Evolutionary conservation across 2,888 invertebrate species (phyloP), one percentile per base, ranked within the genome.

Genomic region (Scrobipalpa costella): DNA sequence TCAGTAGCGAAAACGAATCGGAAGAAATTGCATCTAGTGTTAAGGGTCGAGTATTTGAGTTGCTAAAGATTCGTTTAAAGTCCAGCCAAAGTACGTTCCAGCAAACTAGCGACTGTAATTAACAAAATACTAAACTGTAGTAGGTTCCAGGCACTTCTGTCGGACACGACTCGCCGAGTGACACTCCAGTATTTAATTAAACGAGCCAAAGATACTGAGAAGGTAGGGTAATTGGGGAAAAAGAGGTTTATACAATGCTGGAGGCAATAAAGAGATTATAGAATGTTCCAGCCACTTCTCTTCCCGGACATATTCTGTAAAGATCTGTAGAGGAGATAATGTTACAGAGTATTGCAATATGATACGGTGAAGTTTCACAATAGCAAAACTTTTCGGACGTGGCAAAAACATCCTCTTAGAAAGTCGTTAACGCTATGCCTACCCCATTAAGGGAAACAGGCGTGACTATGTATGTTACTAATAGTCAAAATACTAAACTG

Each of bases 181-280:
- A 83, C 90, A 90, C 89, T 90, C 74, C 84, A 89, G 86, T 85
- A 88, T 90, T 91, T 91, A 91, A 91, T 91, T 91, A 90, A 90
- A 88, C 75, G 81, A 83, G 79, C 81, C 85, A 85, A 85, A 81
- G 84, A 84, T 86, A 85, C 85, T 83, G 86, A 88, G 87, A 83
- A 84, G 85, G 84, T 84, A 80, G 81, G 87, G 87, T 88, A 88
- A 90, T 91, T 90, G 89, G 88, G n/a, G 34, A 8, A 55, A 33
- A 9, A 34, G 55, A 55, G 50, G 50, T 52, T 52, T 9, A 21
- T 21, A 52, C 50, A 13, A 21, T 21, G 50, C 13, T 27, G 2
- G 27, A 27, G 27, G 27, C 5, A 27, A 27, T 3, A 5, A 27
- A 27, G n/a, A 65, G 64, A 67, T 64, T 33, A 33, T 55, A 62